Base-by-base conservation (phyloP, 2,113 vertebrate species). In the Crocuta crocuta region DNA sequence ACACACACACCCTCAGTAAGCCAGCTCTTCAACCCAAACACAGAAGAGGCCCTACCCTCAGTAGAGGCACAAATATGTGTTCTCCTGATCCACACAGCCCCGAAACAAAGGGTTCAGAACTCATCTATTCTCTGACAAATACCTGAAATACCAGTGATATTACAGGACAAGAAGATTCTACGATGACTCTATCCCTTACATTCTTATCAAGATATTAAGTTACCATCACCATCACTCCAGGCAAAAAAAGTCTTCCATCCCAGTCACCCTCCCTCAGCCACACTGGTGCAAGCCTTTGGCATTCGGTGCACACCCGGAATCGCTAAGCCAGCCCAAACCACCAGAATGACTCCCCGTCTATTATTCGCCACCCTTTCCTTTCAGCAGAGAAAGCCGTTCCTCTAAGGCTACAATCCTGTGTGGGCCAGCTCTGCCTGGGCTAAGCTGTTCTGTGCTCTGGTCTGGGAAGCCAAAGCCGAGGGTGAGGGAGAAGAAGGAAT, bases 321-420 rank as follows among this genome's bases (percentile, higher is more conserved):
- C 39, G 3, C 26, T 2, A 35, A 24, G 13, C 5, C 0, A 9
- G n/a, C 39, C 31, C 12, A 17, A 50, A 39, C 61, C 45, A 17
- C 19, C 1, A 8, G 35, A 26, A 17, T 0, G 2, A 11, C 33
- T 5, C 43, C 0, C 43, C 0, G 4, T 3, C 50, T 33, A 0
- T 31, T 10, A 19, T 1, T 9, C 31, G n/a, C 17, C 0, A 6
- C 23, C 15, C 26, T 66, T 53, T 11, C 50, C 45, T 79, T 43
- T 45, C 1, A 23, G 11, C 45, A 2, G 2, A 17, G 48, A 76
- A 89, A 28, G 61, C 48, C 31, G 5, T 7, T n/a, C 12, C 6
- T 50, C 28, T 16, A 43, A 28, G 11, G 21, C 17, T 5, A 23
- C 58, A 33, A 45, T 1, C 65, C 0, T 10, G 33, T 0, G 8